Percentiles rank a stretch among this genome's conserved stretches.
Conservation (phyloP, 2,797 vertebrate species). For the Mus spretus region DNA sequence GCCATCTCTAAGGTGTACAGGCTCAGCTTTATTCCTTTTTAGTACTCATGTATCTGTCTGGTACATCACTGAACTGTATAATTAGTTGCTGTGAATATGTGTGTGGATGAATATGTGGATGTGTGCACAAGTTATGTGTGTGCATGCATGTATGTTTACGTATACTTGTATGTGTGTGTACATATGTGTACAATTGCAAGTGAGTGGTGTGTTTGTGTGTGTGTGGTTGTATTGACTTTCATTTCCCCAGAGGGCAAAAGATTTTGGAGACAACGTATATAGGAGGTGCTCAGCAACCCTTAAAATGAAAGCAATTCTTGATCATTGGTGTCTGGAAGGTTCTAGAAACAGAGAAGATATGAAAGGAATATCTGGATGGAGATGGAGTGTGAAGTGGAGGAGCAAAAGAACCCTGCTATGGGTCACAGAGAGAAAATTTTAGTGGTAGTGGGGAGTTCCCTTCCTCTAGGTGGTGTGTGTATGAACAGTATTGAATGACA, state of each 20-base stretch:
- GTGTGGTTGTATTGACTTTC: background rate
- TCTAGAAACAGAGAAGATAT: background rate
- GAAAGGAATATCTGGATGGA: background rate
- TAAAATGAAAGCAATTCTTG: background rate
- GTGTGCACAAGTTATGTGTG: background rate
- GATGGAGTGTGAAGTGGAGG: background rate
- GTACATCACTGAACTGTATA: background rate
- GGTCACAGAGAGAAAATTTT: background rate
- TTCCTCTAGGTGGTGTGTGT: background rate
- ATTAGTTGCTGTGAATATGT: background rate
- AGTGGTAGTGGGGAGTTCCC: background rate
- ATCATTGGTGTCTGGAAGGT: background rate
- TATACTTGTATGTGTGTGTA: background rate
- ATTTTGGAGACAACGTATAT: background rate
- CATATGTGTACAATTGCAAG: background rate
- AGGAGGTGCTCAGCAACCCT: background rate
- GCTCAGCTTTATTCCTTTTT: background rate
- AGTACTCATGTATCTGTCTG: background rate
- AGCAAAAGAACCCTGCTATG: background rate
- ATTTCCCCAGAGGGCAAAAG: background rate
- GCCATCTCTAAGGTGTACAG: background rate
- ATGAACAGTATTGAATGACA: background rate
- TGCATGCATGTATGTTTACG: background rate
- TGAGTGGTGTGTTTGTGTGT: background rate
- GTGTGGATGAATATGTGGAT: background rate